phyloP scores from a whole-genome alignment of 92 coral and sea anemone genomes.

The Phenganax subtilis region DNA sequence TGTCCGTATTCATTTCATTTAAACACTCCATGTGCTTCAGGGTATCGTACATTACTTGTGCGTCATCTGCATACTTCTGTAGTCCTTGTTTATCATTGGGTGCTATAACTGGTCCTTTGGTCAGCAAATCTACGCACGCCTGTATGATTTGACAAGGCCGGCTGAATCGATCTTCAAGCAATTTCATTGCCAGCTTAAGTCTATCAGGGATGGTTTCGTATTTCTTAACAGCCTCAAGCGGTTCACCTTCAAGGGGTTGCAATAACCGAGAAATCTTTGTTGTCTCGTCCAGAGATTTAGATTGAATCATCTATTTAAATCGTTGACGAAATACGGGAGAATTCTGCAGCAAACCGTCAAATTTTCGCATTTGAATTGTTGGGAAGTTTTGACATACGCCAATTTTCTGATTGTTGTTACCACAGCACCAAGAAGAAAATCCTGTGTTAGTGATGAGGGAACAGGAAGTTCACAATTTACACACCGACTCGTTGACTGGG shows the following conservation, averaged over 20 bases:
- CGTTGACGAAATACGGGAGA: constrained; percentile 49
- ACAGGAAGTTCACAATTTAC: constrained; percentile 1
- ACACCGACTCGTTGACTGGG: neutral
- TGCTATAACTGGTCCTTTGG: constrained; percentile 47
- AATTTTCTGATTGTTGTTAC: constrained; percentile 48
- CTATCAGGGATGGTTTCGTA: constrained; percentile 58
- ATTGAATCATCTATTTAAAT: constrained; percentile 49
- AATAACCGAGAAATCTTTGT: constrained; percentile 56
- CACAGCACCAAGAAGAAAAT: constrained; percentile 10
- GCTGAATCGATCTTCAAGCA: constrained; percentile 53
- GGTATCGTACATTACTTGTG: constrained; percentile 55
- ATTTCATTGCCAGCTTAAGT: constrained; percentile 42
- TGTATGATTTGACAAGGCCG: constrained; percentile 52
- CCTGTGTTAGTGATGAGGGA: neutral
- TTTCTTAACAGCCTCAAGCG: constrained; percentile 51
- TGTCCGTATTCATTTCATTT: constrained; percentile 56
- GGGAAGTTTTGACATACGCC: constrained; percentile 52
- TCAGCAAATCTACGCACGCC: constrained; percentile 51
- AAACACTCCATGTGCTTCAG: constrained; percentile 46
- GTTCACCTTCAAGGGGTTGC: constrained; percentile 60
- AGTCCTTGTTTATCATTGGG: constrained; percentile 45
- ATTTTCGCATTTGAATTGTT: constrained; percentile 43
- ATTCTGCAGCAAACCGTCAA: constrained; percentile 56
- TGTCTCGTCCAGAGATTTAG: constrained; percentile 56
- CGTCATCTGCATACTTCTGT: constrained; percentile 48